Evolutionary conservation across 2,888 invertebrate species (phyloP), one percentile per base, ranked within the genome.

Genomic region (Matsumyia berberina): DNA sequence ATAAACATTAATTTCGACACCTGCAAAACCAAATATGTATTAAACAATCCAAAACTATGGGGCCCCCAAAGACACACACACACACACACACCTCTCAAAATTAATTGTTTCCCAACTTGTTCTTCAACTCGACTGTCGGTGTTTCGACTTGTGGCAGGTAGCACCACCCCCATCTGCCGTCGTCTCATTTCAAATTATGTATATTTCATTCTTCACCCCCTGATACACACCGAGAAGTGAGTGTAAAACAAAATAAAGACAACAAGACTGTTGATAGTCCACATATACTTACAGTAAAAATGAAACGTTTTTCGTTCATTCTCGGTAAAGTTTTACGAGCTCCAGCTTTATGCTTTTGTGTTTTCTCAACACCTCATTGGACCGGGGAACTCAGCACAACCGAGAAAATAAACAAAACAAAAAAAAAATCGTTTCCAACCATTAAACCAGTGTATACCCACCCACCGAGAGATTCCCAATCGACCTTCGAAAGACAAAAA

Each of bases 1-100:
- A 69, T 62, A 57, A 74, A 76, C 76, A 81, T 81, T 62, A 46
- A 69, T 76, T 74, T 57, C 55, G 5, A 46, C 69, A 76, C 80
- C 80, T 81, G 80, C 42, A 74, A 62, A 55, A 39, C 44, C 53
- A 17, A 73, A 19, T 73, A n/a, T n/a, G n/a, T n/a, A 73, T 60
- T 66, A 58, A 58, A 35, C 73, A 74, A 80, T 67, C 37, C 37
- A 29, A 73, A 42, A 66, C 72, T 67, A 62, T 62, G 9, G 51
- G 9, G 51, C 69, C 15, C 60, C 44, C 69, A 78, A 64, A 46
- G 55, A 42, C 66, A 42, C 53, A 53, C 37, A 80, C 39, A 1
- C 19, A 11, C 31, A 44, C 39, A n/a, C n/a, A n/a, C 31, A 31
- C 31, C 51, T 72, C 12, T 62, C 55, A 57, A 79, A 79, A 79